These are phyloP conservation scores for Elymnias hypermnestra DNA, from an alignment of 1,140 invertebrate genomes.

Conservation along the genomic window DNA sequence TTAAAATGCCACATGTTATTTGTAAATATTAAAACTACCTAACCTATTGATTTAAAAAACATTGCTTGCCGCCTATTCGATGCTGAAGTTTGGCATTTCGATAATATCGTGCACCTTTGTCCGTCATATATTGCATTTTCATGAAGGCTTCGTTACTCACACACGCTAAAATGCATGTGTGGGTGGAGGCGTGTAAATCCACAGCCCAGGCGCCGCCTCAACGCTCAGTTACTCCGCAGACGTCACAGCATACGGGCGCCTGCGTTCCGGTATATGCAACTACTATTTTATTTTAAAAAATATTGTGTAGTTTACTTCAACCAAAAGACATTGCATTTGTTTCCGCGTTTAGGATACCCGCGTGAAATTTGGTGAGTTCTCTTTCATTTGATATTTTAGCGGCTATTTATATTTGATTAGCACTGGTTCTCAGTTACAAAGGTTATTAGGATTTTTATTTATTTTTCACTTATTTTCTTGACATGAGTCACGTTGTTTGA, in stretches of 20 bases:
- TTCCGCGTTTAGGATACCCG: slow-evolving; percentile 51
- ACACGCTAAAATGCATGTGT: slow-evolving; percentile 26
- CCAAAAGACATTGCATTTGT: slow-evolving; percentile 50
- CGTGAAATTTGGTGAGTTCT: slow-evolving; percentile 41
- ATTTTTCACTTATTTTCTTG: slow-evolving; percentile 28
- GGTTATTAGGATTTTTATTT: slow-evolving; percentile 14
- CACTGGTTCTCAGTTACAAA: slow-evolving; percentile 16
- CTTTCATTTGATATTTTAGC: slow-evolving; percentile 27
- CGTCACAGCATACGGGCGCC: slow-evolving; percentile 32
- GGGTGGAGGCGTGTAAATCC: slow-evolving; percentile 42
- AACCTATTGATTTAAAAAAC: no score
- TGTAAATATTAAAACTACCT: no score
- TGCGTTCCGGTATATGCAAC: slow-evolving; percentile 17
- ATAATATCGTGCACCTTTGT: slow-evolving; percentile 9
- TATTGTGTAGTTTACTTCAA: slow-evolving; percentile 43
- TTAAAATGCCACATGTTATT: no score
- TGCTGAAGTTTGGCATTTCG: slow-evolving; percentile 25
- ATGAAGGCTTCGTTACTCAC: slow-evolving; percentile 41
- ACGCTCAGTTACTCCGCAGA: slow-evolving; percentile 36
- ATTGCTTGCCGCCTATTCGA: no score
- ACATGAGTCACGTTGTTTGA: slow-evolving; percentile 26
- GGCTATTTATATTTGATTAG: slow-evolving; percentile 27
- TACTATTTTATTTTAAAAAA: slow-evolving; percentile 11
- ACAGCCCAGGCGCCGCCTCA: slow-evolving; percentile 54
- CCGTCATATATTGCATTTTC: slow-evolving; percentile 50